Conservation (phyloP, 2,113 vertebrate species). For the Papio anubis region DNA sequence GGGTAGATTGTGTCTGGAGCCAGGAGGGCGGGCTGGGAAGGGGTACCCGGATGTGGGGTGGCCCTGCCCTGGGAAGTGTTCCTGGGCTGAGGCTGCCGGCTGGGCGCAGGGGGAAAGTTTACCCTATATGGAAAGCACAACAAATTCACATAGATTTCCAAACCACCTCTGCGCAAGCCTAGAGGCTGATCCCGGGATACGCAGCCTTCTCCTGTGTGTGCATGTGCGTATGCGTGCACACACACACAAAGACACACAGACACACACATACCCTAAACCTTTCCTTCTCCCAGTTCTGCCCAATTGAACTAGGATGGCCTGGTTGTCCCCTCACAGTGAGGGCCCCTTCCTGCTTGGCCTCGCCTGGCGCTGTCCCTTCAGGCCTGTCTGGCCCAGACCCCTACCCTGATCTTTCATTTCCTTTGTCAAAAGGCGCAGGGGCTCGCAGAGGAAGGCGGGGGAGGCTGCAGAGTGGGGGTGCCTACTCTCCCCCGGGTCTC, state of each 20-base stretch:
- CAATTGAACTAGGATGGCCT: neutral
- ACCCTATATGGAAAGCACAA: neutral
- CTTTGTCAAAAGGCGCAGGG: neutral
- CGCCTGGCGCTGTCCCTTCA: neutral
- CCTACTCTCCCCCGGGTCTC: neutral
- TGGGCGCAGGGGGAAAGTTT: neutral
- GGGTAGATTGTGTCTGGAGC: neutral
- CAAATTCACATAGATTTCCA: neutral
- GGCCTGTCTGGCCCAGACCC: neutral
- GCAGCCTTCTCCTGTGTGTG: neutral
- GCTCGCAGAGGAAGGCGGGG: neutral
- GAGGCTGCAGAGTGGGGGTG: neutral
- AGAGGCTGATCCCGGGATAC: neutral
- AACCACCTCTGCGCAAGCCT: rapidly evolving
- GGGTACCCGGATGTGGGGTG: rapidly evolving
- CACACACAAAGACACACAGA: neutral
- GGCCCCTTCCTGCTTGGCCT: neutral
- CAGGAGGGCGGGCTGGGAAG: neutral
- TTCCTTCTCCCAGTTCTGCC: neutral
- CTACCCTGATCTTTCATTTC: neutral
- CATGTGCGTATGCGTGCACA: neutral
- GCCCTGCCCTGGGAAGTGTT: neutral
- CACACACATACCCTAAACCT: rapidly evolving
- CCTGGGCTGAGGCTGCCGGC: neutral
- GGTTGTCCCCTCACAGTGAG: rapidly evolving